Conservation (phyloP, 2,113 vertebrate species). For the Rhabdornis inornatus region DNA sequence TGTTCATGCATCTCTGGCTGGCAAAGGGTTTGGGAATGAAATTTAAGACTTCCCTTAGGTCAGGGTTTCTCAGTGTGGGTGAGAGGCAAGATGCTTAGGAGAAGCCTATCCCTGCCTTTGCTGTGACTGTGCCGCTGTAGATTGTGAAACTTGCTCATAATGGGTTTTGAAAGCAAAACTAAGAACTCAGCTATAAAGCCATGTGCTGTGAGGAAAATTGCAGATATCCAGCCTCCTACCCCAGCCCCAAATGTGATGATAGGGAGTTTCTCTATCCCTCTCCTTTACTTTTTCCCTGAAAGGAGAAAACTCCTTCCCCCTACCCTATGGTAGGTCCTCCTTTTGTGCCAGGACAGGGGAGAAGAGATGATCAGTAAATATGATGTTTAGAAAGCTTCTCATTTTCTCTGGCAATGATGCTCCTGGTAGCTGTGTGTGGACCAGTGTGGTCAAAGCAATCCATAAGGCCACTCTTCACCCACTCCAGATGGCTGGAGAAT, state of each 20-base stretch:
- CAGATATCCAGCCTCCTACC: neutral
- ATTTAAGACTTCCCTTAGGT: neutral
- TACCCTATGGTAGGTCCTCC: neutral
- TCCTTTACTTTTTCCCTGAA: neutral
- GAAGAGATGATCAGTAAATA: neutral
- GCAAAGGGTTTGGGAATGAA: neutral
- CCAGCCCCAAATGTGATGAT: neutral
- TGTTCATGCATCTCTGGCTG: neutral
- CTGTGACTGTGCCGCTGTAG: neutral
- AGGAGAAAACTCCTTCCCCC: neutral
- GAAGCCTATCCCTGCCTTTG: neutral
- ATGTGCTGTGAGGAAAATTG: neutral
- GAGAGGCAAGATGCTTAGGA: neutral
- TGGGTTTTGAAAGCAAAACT: slow-evolving; percentile 6
- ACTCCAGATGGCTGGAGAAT: neutral
- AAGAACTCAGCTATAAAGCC: neutral
- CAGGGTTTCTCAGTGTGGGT: neutral
- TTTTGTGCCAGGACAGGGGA: neutral
- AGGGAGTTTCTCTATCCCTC: neutral
- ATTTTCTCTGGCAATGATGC: neutral
- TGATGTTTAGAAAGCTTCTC: neutral
- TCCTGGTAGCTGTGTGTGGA: neutral
- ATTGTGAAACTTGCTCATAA: neutral
- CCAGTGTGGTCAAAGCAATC: neutral
- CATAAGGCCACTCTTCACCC: neutral